Base-by-base conservation (phyloP, 2,797 vertebrate genomes). In the Falco naumanni region DNA sequence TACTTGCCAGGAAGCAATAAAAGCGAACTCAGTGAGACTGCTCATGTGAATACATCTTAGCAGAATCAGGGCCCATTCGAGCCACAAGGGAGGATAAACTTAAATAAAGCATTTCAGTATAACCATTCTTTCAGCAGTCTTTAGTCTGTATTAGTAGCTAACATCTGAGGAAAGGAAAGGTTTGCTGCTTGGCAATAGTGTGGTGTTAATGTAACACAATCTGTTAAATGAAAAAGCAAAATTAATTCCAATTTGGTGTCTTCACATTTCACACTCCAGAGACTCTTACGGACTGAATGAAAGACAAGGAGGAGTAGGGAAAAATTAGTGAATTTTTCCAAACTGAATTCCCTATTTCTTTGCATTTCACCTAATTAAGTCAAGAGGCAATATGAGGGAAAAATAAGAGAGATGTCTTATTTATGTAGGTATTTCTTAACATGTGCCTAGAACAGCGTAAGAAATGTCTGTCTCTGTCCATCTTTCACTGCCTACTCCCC, bases 201-300 rank as follows among this genome's bases (percentile, higher is more conserved):
- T 92, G 94, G 95, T 95, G 95, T 95, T 96, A 97, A 96, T 92
- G 94, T 96, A 96, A 96, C 95, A 95, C 92, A 96, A 96, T 96
- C 96, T 96, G 96, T 96, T 96, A 97, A 96, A 97, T 80, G 94
- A 95, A 96, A 97, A 95, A 92, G 94, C 90, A 96, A 96, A 97
- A 97, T 96, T 96, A 96, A 97, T 96, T 97, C 96, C 94, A 95
- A 93, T 96, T 96, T 96, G 90, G 84, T 95, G 94, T 96, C 92
- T 96, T 96, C 96, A 96, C 86, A 96, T 96, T 97, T 97, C 96
- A 97, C 95, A 96, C 93, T 95, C 94, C 92, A 94, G 96, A 96
- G 90, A 92, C 92, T 96, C 91, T 95, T 89, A 94, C 0, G 88
- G 86, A 93, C 95, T 90, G 90, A 96, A 97, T 89, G 81, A 95